Percentiles rank a stretch among this genome's conserved stretches.
Evolutionary conservation across 2,888 invertebrate genomes (phyloP).

Genomic region (Cistogaster globosa): DNA sequence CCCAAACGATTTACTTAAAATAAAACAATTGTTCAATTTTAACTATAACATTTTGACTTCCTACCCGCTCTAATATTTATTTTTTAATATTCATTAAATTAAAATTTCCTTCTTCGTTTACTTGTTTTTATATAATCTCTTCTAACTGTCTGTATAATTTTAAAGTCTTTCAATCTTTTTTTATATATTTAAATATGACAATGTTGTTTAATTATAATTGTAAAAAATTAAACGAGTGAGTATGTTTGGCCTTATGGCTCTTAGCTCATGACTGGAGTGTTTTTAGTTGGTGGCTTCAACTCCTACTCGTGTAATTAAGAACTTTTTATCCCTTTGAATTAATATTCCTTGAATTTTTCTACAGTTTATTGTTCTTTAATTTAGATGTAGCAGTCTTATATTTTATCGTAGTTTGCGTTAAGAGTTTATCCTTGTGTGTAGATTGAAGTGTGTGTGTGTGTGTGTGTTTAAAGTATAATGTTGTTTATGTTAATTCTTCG

Average conservation of each 20-base stretch:
- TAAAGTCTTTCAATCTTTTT: slow-evolving; percentile 58
- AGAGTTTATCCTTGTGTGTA: not conserved
- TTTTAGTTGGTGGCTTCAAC: slow-evolving; percentile 29
- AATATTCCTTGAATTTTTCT: slow-evolving; percentile 1
- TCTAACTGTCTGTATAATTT: slow-evolving; percentile 59
- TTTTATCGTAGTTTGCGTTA: slow-evolving; percentile 20
- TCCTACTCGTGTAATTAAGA: slow-evolving; percentile 55
- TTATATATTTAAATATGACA: slow-evolving; percentile 64
- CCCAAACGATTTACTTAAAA: too few relatives aligned
- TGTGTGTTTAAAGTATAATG: slow-evolving; percentile 47
- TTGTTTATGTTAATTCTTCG: slow-evolving; percentile 71
- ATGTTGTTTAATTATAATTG: slow-evolving; percentile 64
- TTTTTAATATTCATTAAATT: slow-evolving; percentile 7
- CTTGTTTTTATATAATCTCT: slow-evolving; percentile 8
- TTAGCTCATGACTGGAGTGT: too few relatives aligned
- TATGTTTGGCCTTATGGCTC: not conserved
- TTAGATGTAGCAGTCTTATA: slow-evolving; percentile 50
- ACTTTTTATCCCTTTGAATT: slow-evolving; percentile 50
- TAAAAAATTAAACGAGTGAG: slow-evolving; percentile 24
- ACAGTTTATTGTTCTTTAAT: slow-evolving; percentile 45
- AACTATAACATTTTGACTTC: not conserved
- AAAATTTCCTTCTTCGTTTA: not conserved
- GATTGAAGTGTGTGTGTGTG: slow-evolving; percentile 23
- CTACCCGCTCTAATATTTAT: not conserved
- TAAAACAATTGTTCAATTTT: too few relatives aligned